Evolutionary conservation across 2,888 invertebrate species (phyloP).

Genomic region (Eristalinus aeneus): DNA sequence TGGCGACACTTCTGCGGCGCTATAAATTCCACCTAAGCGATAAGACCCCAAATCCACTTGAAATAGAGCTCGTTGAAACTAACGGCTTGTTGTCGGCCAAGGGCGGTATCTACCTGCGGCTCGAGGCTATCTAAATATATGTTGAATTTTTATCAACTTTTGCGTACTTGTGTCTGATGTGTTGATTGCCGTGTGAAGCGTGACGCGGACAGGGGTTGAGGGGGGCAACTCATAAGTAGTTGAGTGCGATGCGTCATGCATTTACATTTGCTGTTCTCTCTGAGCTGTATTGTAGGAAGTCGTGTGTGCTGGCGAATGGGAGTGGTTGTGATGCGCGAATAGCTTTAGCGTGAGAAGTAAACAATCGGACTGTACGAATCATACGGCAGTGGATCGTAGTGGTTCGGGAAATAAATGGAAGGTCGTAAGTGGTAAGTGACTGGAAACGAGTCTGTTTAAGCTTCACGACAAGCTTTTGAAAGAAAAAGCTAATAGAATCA

Average conservation of each 20-base stretch:
- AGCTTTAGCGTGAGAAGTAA: neutral
- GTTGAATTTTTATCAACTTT: neutral
- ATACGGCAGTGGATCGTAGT: neutral
- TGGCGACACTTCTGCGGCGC: slow-evolving; percentile 69
- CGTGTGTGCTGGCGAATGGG: too few relatives aligned
- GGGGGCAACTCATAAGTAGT: too few relatives aligned
- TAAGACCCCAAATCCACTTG: slow-evolving; percentile 58
- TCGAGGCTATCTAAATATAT: slow-evolving; percentile 35
- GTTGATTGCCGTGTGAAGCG: neutral
- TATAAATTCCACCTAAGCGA: slow-evolving; percentile 72
- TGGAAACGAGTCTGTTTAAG: too few relatives aligned
- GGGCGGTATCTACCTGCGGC: slow-evolving; percentile 70
- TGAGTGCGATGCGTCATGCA: too few relatives aligned
- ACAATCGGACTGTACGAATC: neutral
- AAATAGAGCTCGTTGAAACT: slow-evolving; percentile 3
- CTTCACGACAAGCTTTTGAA: too few relatives aligned
- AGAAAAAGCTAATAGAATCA: too few relatives aligned
- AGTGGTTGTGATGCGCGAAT: neutral
- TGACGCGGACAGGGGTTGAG: too few relatives aligned
- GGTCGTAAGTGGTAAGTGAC: neutral
- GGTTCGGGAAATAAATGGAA: neutral
- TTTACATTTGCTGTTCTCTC: too few relatives aligned
- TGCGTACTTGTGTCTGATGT: neutral
- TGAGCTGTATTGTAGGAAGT: too few relatives aligned
- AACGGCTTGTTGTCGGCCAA: slow-evolving; percentile 41